These are phyloP conservation scores for Malachius bipustulatus DNA, from an alignment of 2,888 invertebrate species.

Conservation along the genomic window DNA sequence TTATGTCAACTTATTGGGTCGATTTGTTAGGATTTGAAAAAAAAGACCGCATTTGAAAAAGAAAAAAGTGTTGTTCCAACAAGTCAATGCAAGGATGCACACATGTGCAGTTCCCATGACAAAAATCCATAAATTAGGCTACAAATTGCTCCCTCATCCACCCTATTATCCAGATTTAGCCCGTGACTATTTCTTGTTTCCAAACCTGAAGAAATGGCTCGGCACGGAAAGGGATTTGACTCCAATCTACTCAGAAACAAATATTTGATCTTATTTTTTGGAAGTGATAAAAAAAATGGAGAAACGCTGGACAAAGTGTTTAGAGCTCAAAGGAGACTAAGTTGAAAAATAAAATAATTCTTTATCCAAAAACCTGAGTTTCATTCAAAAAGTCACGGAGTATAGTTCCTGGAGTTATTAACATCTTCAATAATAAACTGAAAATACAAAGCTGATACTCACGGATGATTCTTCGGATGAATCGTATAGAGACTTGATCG, in stretches of 20 bases:
- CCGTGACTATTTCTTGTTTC: constrained; percentile 4
- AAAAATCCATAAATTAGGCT: constrained; percentile 7
- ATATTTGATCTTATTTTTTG: neutral
- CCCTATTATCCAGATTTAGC: constrained; percentile 4
- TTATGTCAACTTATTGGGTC: constrained; percentile 10
- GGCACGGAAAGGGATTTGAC: constrained; percentile 2
- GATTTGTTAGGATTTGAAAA: constrained; percentile 11
- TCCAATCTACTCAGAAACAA: neutral
- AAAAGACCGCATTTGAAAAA: constrained; percentile 15
- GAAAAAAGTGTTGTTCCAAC: constrained; percentile 8
- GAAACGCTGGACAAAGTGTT: constrained; percentile 2
- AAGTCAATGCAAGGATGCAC: constrained; percentile 7
- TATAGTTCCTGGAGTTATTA: too few relatives aligned
- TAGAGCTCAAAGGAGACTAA: constrained; percentile 3
- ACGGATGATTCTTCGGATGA: too few relatives aligned
- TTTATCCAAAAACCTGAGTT: constrained; percentile 1
- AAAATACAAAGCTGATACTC: too few relatives aligned
- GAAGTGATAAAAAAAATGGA: neutral
- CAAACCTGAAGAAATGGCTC: constrained; percentile 4
- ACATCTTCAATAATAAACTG: too few relatives aligned
- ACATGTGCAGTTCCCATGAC: constrained; percentile 6
- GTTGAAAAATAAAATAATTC: constrained; percentile 2
- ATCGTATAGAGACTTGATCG: neutral
- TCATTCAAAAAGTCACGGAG: constrained; percentile 5
- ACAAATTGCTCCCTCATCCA: constrained; percentile 8